Conservation (phyloP, 2,888 invertebrate genomes). For the Tetrapedia diversipes region DNA sequence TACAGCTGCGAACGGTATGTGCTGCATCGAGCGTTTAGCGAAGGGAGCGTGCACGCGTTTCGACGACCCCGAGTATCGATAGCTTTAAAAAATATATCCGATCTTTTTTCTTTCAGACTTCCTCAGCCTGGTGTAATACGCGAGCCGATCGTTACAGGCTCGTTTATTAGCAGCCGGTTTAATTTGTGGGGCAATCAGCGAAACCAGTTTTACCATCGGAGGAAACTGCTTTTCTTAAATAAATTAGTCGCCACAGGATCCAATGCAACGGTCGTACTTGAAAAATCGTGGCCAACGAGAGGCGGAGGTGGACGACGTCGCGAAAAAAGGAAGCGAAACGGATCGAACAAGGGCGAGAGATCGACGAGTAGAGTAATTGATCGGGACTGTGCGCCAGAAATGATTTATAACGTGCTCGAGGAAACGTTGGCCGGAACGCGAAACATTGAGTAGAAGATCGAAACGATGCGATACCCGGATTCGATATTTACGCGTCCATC, state of each 20-base stretch:
- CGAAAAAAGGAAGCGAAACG: background rate
- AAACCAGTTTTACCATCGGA: background rate
- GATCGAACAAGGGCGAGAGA: slow-evolving; percentile 15
- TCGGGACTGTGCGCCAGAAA: slow-evolving; percentile 24
- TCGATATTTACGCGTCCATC: slow-evolving; percentile 47
- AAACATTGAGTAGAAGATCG: slow-evolving; percentile 7
- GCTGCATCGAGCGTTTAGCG: background rate
- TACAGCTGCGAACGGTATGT: slow-evolving; percentile 24
- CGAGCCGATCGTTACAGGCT: background rate
- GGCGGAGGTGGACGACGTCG: background rate
- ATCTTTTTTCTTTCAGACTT: background rate
- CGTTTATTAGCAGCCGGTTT: background rate
- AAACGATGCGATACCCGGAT: slow-evolving; percentile 18
- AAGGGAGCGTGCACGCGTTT: background rate
- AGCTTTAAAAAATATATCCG: background rate
- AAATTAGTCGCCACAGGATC: slow-evolving; percentile 33
- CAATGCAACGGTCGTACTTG: slow-evolving; percentile 14
- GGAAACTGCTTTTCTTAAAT: background rate
- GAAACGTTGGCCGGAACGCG: slow-evolving; percentile 22
- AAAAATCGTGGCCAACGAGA: slow-evolving; percentile 1
- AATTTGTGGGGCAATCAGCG: background rate
- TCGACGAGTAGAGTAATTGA: slow-evolving; percentile 37
- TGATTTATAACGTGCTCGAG: slow-evolving; percentile 40
- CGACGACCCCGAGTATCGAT: background rate
- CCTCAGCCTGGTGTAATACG: background rate